Evolutionary conservation across 1,140 invertebrate species (phyloP).

Genomic region (Coptotermes formosanus): DNA sequence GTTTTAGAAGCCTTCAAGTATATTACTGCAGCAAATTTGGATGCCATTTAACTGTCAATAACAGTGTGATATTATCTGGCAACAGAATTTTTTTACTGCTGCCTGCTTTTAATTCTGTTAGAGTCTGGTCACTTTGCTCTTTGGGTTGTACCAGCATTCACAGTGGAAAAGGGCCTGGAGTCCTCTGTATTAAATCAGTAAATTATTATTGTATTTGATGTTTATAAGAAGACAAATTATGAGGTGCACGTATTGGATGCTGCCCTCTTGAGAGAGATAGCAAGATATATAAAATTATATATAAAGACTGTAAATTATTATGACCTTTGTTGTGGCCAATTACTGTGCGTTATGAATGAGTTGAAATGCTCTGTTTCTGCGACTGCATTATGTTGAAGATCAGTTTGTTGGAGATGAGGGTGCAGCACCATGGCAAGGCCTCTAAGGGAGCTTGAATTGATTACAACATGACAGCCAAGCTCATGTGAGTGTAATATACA

Average conservation of each 20-base stretch:
- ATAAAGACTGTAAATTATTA: not conserved
- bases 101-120: not conserved
- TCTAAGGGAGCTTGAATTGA: not conserved
- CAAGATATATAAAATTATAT: constrained; percentile 17
- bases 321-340: not conserved
- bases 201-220: constrained; percentile 28
- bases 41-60: not conserved
- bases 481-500: not conserved
- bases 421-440: not conserved
- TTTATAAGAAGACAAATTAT: constrained; percentile 26
- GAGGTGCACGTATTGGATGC: constrained; percentile 14
- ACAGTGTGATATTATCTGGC: not conserved
- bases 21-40: not conserved
- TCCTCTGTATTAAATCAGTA: constrained; percentile 14
- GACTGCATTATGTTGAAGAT: not conserved
- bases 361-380: not conserved
- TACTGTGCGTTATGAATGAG: not conserved
- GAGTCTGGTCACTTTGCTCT: not conserved
- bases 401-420: not conserved
- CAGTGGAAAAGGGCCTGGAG: not conserved
- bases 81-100: not conserved
- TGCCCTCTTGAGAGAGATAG: not conserved
- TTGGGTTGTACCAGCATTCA: constrained; percentile 20
- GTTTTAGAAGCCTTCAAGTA: constrained; percentile 16
- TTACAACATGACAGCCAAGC: not conserved